phyloP scores from a whole-genome alignment of 2,797 vertebrate species.

The Arrhamphus sclerolepis region DNA sequence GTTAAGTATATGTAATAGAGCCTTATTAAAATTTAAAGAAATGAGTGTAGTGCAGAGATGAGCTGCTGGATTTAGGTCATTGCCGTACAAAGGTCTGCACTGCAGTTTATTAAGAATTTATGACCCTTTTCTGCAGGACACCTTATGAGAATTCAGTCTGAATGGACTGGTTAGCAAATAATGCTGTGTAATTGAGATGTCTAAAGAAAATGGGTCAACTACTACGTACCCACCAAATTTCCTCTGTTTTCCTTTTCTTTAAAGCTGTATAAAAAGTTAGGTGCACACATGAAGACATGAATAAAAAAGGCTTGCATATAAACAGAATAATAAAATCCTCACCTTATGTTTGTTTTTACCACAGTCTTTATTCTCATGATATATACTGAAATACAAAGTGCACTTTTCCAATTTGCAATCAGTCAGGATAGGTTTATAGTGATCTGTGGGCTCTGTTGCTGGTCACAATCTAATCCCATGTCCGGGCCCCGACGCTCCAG shows the following conservation, averaged over 20 bases:
- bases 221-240: conserved; percentile 69
- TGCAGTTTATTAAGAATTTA: conserved; percentile 87
- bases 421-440: conserved; percentile 79
- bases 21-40: conserved; percentile 77
- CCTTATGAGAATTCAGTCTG: conserved; percentile 70
- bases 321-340: conserved; percentile 38
- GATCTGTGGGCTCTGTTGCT: conserved; percentile 71
- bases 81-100: conserved; percentile 81
- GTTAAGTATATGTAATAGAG: conserved; percentile 76
- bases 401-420: conserved; percentile 82
- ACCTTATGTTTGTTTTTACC: conserved; percentile 35
- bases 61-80: conserved; percentile 81
- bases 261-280: conserved; percentile 36
- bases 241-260: conserved; percentile 31
- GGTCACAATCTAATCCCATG: conserved; percentile 76
- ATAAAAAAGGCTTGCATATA: conserved; percentile 57
- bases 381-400: conserved; percentile 70
- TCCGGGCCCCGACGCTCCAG: conserved; percentile 70
- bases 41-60: conserved; percentile 68
- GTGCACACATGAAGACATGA: conserved; percentile 40
- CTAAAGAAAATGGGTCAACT: conserved; percentile 77
- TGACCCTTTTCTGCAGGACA: conserved; percentile 72
- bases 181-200: conserved; percentile 81
- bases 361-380: conserved; percentile 75
- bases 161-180: conserved; percentile 77